Base-by-base conservation (phyloP, 2,113 vertebrate species). In the zebrafish (Danio rerio) region DNA sequence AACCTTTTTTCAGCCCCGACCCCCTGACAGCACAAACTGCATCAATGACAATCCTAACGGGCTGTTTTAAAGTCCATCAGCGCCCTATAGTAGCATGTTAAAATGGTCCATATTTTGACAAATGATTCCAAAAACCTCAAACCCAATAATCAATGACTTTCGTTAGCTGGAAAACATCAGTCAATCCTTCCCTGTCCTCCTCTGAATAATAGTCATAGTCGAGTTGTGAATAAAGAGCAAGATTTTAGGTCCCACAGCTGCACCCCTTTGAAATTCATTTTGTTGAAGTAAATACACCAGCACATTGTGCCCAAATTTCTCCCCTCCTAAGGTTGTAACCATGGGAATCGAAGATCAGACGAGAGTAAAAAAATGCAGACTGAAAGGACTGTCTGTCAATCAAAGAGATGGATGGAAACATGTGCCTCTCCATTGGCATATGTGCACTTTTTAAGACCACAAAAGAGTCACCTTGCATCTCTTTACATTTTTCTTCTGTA, bases 311-410 rank as follows among this genome's bases (percentile, higher is more conserved):
- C 5, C 20, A 72, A n/a, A 53, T 63, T 61, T 74, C 53, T 59
- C 50, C 53, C 58, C 55, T 70, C 53, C 31, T 31, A 52, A 65
- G 58, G 56, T 69, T 68, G 63, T 56, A 6, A 72, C 71, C 77
- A 65, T 50, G 52, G 10, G 42, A 66, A 66, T 59, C 10, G 13
- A 52, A 65, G 52, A 75, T 40, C 65, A 59, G 9, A 42, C 43
- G 47, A 80, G 12, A 49, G 42, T 58, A 58, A 55, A 43, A 71
- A 63, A 50, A 20, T n/a, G n/a, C n/a, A n/a, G n/a, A n/a, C n/a
- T n/a, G n/a, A n/a, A n/a, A n/a, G n/a, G n/a, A 63, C 52, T 68
- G 75, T 79, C 69, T 75, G 50, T 80, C 76, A 69, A 40, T 85
- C 76, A 85, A 63, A 68, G 55, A 65, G 71, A 63, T 70, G 20